These are phyloP conservation scores for Mesaphorura yosii DNA, from an alignment of 1,140 invertebrate species.

Conservation along the genomic window DNA sequence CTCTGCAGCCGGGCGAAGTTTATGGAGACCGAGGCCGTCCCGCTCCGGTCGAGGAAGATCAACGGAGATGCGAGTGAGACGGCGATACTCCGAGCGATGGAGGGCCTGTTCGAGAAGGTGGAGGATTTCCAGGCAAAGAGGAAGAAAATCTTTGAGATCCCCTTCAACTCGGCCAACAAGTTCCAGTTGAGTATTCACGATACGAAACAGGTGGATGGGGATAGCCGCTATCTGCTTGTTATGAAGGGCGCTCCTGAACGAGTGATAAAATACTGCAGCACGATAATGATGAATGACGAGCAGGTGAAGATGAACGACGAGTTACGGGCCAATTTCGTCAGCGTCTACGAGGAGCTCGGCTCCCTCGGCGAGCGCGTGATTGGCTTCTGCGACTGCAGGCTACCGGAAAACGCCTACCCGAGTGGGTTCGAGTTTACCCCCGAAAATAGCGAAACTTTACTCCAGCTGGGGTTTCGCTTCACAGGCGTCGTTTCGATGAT, in stretches of 20 bases:
- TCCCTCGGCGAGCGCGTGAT: constrained; percentile 54
- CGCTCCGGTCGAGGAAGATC: constrained; percentile 36
- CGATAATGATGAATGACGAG: constrained; percentile 47
- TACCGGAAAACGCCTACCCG: constrained; percentile 44
- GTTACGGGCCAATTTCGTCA: constrained; percentile 47
- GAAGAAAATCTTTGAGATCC: constrained; percentile 53
- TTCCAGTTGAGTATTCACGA: constrained; percentile 30
- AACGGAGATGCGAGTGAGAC: constrained; percentile 51
- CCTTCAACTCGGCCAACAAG: constrained; percentile 56
- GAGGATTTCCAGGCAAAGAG: constrained; percentile 42
- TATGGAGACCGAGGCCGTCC: constrained; percentile 35
- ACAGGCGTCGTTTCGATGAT: constrained; percentile 57
- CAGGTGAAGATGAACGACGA: constrained; percentile 43
- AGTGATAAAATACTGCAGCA: constrained; percentile 49
- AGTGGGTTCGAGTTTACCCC: constrained; percentile 45
- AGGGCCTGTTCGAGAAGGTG: constrained; percentile 44
- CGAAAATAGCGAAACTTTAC: constrained; percentile 46
- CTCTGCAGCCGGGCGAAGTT: constrained; percentile 70
- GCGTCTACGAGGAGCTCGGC: constrained; percentile 54
- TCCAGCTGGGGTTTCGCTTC: constrained; percentile 45
- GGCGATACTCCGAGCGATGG: constrained; percentile 49
- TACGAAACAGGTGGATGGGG: constrained; percentile 36
- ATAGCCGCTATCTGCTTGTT: constrained; percentile 46
- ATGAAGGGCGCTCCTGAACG: constrained; percentile 60
- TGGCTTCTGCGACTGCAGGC: constrained; percentile 45